Evolutionary conservation across 2,888 invertebrate species (phyloP), one percentile per base, ranked within the genome.

Genomic region (Amaurobius ferox): DNA sequence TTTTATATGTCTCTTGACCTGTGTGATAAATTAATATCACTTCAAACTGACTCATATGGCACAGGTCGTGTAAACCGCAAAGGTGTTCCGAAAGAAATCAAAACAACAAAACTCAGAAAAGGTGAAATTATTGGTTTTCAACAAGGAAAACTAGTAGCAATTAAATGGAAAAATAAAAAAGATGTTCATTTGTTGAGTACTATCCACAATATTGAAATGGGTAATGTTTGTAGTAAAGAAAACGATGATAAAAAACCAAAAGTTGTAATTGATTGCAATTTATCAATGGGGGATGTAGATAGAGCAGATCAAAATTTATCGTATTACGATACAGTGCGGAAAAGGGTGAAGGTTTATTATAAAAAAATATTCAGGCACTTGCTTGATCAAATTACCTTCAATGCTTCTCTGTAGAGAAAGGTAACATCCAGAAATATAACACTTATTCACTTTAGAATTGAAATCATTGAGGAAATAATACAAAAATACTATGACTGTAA

Each of bases 181-280:
- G 64, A 64, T 64, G 64, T 64, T 64, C 64, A 64, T 64, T 64
- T 64, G 28, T 28, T 64, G 64, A 64, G 64, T 64, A 64, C 64
- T 1, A 28, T 64, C 64, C 64, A 64, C 64, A 64, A 64, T 64
- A 64, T 64, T 64, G 64, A 64, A 64, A 64, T 64, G 64, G 28
- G 64, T 28, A 28, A 64, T 19, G 64, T 64, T 64, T 64, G 28
- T 64, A 19, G 64, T 64, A 64, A 64, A 28, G 64, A 29, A 64
- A 64, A 64, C 26, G 64, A 28, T 0, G 28, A 28, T 64, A 35
- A 35, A 11, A 35, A 35, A 11, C 35, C 35, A 11, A 35, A 35
- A 35, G 35, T 35, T 35, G 35, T 35, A 35, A 35, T 35, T 35
- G 6, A 35, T 35, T 35, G 11, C 35, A 35, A 35, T 7, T 35